Evolutionary conservation across 2,797 vertebrate species (phyloP), one percentile per base, ranked within the genome.

Genomic region (Coracias cyanogaster): DNA sequence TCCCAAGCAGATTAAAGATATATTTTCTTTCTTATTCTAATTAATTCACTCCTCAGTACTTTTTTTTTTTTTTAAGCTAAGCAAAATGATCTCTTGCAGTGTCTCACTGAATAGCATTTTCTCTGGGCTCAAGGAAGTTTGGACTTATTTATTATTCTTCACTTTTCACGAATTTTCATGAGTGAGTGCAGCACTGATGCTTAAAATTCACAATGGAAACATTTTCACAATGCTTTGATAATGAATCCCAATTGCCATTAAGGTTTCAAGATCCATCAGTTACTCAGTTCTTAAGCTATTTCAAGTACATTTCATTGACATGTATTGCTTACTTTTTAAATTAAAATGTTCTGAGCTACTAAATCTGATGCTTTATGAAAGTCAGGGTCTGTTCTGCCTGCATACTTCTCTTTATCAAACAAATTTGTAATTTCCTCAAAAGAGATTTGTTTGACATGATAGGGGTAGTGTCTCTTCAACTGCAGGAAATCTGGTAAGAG

Each of bases 11-110:
- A 94, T 88, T 91, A 89, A 90, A 95, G 69, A 73, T 72, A 60
- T 11, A 4, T 89, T 93, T 89, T 82, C 39, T 84, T 95, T 81
- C 43, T 76, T 82, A 43, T 91, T 96, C 69, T 89, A 89, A 91
- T 93, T 74, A 89, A 67, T 26, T 82, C 5, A 67, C 16, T 76
- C 78, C 28, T 79, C 62, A 51, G 45, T 60, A 37, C 52, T 70
- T 7, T 35, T 84, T 73, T 69, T 74, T 86, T 74, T 58, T 65
- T n/a, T 54, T 80, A 80, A 62, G 26, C 70, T 82, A 84, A 86
- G 57, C 29, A 78, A 72, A 89, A 10, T 9, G 12, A 41, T 88
- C 7, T 86, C 58, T 69, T 84, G 12, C 35, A 84, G 45, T 26
- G 15, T 78, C 57, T 79, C 35, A 72, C 39, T 61, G 57, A 73